Evolutionary conservation across 2,888 invertebrate genomes (phyloP).

Genomic region (Euclidia mi): DNA sequence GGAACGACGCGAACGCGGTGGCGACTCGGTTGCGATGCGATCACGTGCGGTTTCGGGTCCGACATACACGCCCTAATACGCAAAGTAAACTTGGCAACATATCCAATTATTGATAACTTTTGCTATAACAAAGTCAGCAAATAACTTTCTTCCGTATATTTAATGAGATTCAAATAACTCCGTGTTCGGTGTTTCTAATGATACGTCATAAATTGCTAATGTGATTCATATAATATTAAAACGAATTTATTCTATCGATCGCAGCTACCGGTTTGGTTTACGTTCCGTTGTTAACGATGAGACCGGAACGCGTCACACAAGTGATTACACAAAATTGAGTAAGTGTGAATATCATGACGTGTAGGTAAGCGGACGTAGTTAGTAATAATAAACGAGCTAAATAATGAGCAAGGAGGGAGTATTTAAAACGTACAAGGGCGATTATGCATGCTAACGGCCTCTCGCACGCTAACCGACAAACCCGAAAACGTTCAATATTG

Average conservation of each 20-base stretch:
- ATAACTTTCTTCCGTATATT: background rate
- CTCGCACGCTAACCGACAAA: conserved; percentile 64
- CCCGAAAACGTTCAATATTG: conserved; percentile 59
- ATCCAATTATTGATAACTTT: background rate
- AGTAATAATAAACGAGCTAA: conserved; percentile 67
- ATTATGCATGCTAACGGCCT: conserved; percentile 75
- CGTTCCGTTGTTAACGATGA: background rate
- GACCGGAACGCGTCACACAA: conserved; percentile 17
- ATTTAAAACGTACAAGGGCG: conserved; percentile 75
- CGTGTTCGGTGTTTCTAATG: background rate
- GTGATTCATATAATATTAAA: too few species aligned
- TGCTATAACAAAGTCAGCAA: background rate
- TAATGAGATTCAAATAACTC: background rate
- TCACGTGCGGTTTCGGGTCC: background rate
- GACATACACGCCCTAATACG: background rate
- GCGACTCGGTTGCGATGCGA: background rate
- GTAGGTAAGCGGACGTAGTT: conserved; percentile 44
- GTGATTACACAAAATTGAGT: conserved; percentile 29
- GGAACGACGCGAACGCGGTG: too few species aligned
- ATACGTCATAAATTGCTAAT: background rate
- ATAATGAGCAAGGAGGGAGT: conserved; percentile 72
- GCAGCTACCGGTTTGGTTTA: too few species aligned
- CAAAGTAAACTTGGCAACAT: background rate
- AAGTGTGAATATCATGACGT: conserved; percentile 52
- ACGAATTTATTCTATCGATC: too few species aligned